A percentile compares a stretch with the other conserved stretches of the same genome.
These are phyloP conservation scores for Fundulus diaphanus DNA, from an alignment of 2,797 vertebrate genomes.

Conservation along the genomic window DNA sequence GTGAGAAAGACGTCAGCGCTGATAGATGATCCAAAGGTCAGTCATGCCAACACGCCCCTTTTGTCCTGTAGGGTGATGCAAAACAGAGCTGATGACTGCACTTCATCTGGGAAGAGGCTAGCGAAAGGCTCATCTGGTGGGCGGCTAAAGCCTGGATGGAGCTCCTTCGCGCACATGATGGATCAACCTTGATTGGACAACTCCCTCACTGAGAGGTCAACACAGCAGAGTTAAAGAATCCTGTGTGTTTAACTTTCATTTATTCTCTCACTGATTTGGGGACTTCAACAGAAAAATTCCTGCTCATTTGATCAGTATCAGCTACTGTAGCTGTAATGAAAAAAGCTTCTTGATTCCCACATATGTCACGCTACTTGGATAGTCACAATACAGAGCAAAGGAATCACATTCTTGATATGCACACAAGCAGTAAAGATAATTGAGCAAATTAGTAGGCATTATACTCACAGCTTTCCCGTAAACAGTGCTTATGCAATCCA, in stretches of 20 bases:
- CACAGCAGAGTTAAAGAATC: conserved; percentile 1
- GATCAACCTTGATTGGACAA: conserved; percentile 47
- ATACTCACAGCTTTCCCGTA: conserved; percentile 54
- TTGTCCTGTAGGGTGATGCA: conserved; percentile 60
- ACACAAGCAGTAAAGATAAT: conserved; percentile 62
- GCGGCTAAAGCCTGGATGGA: conserved; percentile 53
- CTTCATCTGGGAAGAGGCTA: conserved; percentile 41
- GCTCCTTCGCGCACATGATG: conserved; percentile 41
- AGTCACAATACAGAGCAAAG: conserved; percentile 60
- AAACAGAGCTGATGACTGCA: conserved; percentile 62
- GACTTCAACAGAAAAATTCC: conserved; percentile 29
- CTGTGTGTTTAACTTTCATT: conserved; percentile 18
- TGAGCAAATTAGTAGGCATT: conserved; percentile 59
- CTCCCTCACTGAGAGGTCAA: conserved; percentile 18
- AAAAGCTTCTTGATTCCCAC: conserved; percentile 23
- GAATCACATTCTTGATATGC: conserved; percentile 64
- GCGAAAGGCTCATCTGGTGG: conserved; percentile 49
- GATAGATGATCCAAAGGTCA: conserved; percentile 73
- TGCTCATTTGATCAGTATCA: conserved; percentile 58
- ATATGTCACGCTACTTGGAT: conserved; percentile 39
- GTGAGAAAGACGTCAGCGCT: conserved; percentile 48
- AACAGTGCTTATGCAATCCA: conserved; percentile 66
- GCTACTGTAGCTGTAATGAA: conserved; percentile 56
- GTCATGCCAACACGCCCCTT: conserved; percentile 61
- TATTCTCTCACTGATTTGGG: conserved; percentile 14